phyloP scores from a whole-genome alignment of 2,888 invertebrate genomes.

The Thecophora atra region DNA sequence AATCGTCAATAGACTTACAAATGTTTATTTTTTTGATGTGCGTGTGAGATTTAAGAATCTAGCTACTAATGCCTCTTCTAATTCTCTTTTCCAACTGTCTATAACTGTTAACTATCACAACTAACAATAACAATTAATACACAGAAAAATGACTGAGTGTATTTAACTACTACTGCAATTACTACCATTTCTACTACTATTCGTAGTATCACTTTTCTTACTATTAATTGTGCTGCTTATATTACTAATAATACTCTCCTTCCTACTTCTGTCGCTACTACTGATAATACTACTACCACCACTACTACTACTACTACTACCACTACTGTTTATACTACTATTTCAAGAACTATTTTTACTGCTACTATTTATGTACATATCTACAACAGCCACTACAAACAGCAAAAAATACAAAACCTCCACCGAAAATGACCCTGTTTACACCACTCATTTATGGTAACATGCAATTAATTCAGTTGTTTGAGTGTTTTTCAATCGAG shows the following conservation, averaged over 20 bases:
- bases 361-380: neutral
- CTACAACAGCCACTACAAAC: slow-evolving; percentile 10
- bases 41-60: neutral
- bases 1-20: neutral
- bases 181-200: slow-evolving; percentile 23
- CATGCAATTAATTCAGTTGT: slow-evolving; percentile 10
- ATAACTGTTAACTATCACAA: too few relatives aligned
- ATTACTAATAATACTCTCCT: slow-evolving; percentile 7
- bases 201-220: slow-evolving; percentile 11
- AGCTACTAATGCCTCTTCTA: neutral
- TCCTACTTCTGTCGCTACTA: neutral
- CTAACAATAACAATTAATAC: too few relatives aligned
- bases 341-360: neutral
- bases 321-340: slow-evolving; percentile 14
- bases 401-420: slow-evolving; percentile 36
- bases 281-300: slow-evolving; percentile 20
- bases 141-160: too few relatives aligned
- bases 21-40: neutral
- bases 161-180: too few relatives aligned
- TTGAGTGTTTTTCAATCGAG: slow-evolving; percentile 34
- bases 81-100: neutral
- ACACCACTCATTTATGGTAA: neutral
- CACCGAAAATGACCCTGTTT: neutral
- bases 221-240: slow-evolving; percentile 38
- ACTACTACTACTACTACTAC: slow-evolving; percentile 38